Conservation (phyloP, 2,113 vertebrate species). For the Ciconia maguari region DNA sequence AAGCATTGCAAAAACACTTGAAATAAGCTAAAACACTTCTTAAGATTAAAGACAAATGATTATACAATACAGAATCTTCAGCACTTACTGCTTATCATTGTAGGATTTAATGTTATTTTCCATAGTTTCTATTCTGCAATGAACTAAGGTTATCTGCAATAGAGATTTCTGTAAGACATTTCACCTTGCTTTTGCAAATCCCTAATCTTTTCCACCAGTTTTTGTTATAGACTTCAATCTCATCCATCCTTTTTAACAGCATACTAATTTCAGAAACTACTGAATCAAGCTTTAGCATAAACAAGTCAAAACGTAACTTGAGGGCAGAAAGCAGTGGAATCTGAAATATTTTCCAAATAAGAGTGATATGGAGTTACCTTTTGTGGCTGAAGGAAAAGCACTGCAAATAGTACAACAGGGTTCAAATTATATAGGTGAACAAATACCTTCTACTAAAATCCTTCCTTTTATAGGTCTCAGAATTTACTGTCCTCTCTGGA, state of each 20-base stretch:
- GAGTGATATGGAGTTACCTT: background rate
- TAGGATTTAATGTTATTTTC: conserved; percentile 13
- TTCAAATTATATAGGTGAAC: background rate
- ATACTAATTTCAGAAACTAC: conserved; percentile 1
- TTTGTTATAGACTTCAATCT: background rate
- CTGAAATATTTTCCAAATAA: background rate
- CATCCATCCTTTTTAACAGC: background rate
- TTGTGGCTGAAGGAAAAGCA: background rate
- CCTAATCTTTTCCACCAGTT: background rate
- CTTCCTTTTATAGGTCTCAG: background rate
- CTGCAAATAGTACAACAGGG: background rate
- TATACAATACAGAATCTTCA: background rate
- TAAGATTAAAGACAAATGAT: background rate
- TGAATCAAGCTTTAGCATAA: background rate
- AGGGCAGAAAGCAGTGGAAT: background rate
- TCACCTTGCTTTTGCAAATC: background rate
- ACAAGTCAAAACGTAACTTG: background rate
- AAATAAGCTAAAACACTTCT: background rate
- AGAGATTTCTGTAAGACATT: background rate
- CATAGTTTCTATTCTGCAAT: background rate
- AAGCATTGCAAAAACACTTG: background rate
- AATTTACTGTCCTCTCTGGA: background rate
- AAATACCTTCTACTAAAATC: background rate
- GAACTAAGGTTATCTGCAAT: background rate
- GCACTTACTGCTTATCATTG: background rate